phyloP scores from a whole-genome alignment of 2,113 vertebrate species.

The Pyrgilauda ruficollis region DNA sequence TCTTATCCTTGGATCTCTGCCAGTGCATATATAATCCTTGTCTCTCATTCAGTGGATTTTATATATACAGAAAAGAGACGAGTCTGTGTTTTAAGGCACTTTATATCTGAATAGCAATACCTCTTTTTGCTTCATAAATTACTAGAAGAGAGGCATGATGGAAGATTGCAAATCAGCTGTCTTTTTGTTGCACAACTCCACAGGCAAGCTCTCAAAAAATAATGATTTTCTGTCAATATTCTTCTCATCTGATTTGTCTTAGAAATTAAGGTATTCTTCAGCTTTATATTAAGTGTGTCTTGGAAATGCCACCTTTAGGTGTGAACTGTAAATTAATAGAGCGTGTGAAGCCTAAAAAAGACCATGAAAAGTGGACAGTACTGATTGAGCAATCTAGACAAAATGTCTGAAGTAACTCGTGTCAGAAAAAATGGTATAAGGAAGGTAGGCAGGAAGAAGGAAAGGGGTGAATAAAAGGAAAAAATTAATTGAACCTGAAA shows the following conservation, averaged over 20 bases:
- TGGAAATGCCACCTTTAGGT: background rate
- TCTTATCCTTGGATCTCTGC: background rate
- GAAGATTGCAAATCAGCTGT: background rate
- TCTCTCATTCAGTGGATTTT: background rate
- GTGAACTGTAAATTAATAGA: background rate
- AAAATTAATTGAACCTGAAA: background rate
- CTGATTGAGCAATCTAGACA: background rate
- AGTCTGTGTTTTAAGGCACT: background rate
- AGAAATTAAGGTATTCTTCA: background rate
- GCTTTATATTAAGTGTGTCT: background rate
- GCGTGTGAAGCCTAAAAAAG: background rate
- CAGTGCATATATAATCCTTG: background rate
- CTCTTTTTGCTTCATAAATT: background rate
- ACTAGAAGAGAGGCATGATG: background rate
- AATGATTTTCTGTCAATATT: background rate
- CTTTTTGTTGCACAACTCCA: background rate
- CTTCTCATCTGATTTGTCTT: background rate
- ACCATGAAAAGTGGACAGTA: background rate
- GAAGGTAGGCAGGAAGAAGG: background rate
- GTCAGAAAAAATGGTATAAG: background rate
- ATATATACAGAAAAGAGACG: background rate
- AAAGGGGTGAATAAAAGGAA: background rate
- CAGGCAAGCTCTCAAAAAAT: background rate
- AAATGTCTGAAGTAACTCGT: background rate
- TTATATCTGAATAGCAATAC: background rate